Evolutionary conservation across 2,113 vertebrate species (phyloP), one percentile per base, ranked within the genome.

Genomic region (Piprites chloris): DNA sequence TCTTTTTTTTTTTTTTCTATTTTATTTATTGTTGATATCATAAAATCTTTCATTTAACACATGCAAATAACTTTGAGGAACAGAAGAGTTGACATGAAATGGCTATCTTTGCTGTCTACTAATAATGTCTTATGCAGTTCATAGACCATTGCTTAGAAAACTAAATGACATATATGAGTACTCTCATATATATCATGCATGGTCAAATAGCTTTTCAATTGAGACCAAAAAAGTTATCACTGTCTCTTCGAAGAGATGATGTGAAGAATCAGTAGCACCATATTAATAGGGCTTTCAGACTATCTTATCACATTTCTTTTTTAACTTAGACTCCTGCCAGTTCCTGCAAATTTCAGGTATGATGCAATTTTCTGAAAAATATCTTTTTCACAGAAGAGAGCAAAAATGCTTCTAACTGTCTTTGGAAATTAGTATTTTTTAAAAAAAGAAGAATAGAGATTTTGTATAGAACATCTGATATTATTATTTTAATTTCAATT

Each of bases 101-200:
- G 1, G 1, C 0, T 39, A 1, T 59, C 28, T 58, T 83, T 88
- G 3, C 23, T 37, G 32, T 13, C n/a, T 58, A 53, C 4, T 12
- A 39, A 17, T 63, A 55, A 68, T 23, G 3, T 71, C 10, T 61
- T 62, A 19, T 3, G 11, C 52, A 86, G 24, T 41, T 89, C 32
- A 55, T 27, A 80, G 44, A 24, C 4, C 30, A 26, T 39, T 88
- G 4, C 15, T 83, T 68, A 61, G 30, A 46, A 68, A 83, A 50
- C 8, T 32, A 33, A 47, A 59, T 42, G 1, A 76, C 37, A 27
- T 42, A 30, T 41, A 13, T 30, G 12, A n/a, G 2, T 63, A 19
- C 75, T 67, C 32, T 46, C 16, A 49, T 72, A 23, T 14, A 61
- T 42, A 49, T 41, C 24, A 53, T 66, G 10, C 21, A 41, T 22